Base-by-base conservation (phyloP, 2,113 vertebrate genomes). In the Lynx canadensis region DNA sequence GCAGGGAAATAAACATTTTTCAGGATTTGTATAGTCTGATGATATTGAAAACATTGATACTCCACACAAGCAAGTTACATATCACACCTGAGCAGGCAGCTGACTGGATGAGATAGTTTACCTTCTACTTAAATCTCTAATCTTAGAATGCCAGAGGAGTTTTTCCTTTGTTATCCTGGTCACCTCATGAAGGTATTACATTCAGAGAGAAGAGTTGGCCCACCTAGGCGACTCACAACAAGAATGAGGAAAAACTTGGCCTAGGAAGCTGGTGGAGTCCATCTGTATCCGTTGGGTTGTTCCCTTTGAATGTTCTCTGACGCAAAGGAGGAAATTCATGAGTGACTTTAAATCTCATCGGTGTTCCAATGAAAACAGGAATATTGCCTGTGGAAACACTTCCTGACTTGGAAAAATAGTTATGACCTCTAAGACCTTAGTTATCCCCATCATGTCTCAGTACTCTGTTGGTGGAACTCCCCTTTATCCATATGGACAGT, bases 361-460 rank as follows among this genome's bases (percentile, higher is more conserved):
- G 36, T 68, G 97, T 93, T 41, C 52, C 94, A 91, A 88, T 27
- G 81, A 98, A 98, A 98, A 96, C 69, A 69, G 5, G 1, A 80
- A 71, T 89, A 96, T 89, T 94, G 95, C 36, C 31, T 95, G 55
- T 97, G 95, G 84, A 97, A 95, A 94, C 82, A 95, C 31, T 98
- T 57, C 57, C 86, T 93, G 97, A 89, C 55, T 96, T 18, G 36
- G 96, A 94, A 97, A 97, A 97, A 97, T 68, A 96, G 82, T 74
- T 68, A 78, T 9, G 13, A 91, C 95, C 94, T 92, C 78, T 13
- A 73, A 94, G 71, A 71, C 36, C 65, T 36, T 71, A 81, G 57
- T 57, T 60, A 55, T 63, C 85, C 36, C 50, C 36, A 15, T n/a
- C 79, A 31, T 27, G 57, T 81, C 74, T n/a, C 90, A 69, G 1